Conservation (phyloP, 2,113 vertebrate species). For the Stigmatopora argus region DNA sequence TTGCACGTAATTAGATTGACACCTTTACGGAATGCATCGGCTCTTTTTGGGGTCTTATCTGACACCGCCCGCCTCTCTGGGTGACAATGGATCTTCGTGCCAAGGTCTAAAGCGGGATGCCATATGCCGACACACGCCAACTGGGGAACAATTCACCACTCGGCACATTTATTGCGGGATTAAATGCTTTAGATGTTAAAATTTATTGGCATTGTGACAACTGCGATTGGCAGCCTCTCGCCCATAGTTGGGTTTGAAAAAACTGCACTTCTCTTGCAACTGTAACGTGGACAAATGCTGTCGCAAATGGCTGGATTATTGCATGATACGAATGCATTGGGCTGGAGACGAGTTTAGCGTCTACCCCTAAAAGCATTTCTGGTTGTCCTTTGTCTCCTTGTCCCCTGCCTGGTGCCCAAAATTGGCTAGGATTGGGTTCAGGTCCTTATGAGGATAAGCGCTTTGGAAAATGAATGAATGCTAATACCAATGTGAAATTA, state of each 20-base stretch:
- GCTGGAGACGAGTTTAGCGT: no score
- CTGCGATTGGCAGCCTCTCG: not conserved
- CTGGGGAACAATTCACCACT: not conserved
- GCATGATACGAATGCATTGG: not conserved
- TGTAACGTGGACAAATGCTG: no score
- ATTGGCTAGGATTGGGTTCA: no score
- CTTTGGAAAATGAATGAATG: no score
- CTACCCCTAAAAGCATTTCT: no score
- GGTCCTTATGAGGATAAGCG: no score
- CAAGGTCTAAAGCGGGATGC: conserved; percentile 15
- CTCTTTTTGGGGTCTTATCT: conserved; percentile 35
- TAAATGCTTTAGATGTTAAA: not conserved
- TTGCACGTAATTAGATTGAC: conserved; percentile 56
- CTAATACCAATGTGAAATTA: not conserved
- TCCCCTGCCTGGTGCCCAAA: no score
- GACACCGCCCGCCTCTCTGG: conserved; percentile 18
- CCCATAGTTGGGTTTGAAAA: not conserved
- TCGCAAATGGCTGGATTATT: not conserved
- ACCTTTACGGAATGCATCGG: conserved; percentile 44
- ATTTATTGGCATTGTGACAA: not conserved
- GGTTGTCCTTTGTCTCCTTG: no score
- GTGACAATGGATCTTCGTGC: conserved; percentile 44
- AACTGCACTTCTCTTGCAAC: no score
- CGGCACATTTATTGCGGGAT: not conserved
- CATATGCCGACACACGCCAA: not conserved